Base-by-base conservation (phyloP, 92 coral and sea anemone species). In the Parazoanthus atlanticus region DNA sequence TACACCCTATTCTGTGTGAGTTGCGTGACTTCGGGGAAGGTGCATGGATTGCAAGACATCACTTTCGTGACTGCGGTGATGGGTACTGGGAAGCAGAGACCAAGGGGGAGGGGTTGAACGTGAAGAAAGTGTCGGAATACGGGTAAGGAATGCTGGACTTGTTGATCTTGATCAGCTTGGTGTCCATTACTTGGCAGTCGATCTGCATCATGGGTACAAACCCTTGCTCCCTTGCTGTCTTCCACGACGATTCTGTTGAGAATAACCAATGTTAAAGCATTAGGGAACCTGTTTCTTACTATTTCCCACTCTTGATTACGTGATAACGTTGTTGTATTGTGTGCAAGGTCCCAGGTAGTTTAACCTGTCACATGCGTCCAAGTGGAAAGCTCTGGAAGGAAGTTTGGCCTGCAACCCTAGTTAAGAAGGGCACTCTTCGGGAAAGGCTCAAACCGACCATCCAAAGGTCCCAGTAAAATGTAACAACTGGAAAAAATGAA, bases 141-240 rank as follows among this genome's bases (percentile, higher is more conserved):
- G 95, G 96, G 25, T 86, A 67, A 1, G 99, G 99, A 61, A 97
- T 93, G 86, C 98, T 97, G 23, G 98, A 95, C 82, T 91, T 97
- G 91, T 96, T 97, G 83, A 97, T 89, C 43, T 93, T 90, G 23
- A 97, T 89, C 76, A 92, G 88, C 74, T 96, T 97, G 19, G 98
- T 96, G 87, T 97, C 94, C 91, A 90, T 91, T 21, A 97, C 94
- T 83, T 95, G 97, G 54, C 99, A 97, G 89, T 97, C 99, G 80
- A 97, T 95, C 52, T 94, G 96, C 85, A 97, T 93, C 99, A 97
- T 97, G 15, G 98, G 93, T 29, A 97, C 89, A 78, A 85, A 90
- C 41, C 93, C 98, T 64, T 91, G 88, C 65, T 92, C 94, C 79
- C 77, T 89, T 41, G 94, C 92, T 78, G 90, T 86, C 77, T 86